Percentiles rank a stretch among this genome's conserved stretches.
Evolutionary conservation across 2,797 vertebrate species (phyloP).

Genomic region (Hydrophis major): DNA sequence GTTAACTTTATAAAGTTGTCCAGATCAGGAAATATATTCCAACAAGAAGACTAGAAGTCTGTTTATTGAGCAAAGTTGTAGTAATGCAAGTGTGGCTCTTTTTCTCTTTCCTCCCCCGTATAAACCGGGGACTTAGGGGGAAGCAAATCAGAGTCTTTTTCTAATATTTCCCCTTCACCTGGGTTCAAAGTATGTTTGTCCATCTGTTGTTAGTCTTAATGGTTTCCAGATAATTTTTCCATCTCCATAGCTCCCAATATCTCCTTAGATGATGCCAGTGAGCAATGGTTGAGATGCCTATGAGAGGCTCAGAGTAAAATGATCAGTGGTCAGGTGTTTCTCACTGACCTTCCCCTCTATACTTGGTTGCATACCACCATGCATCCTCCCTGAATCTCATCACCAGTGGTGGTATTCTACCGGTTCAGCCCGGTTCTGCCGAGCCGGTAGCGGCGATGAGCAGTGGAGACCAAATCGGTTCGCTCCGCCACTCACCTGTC

Average conservation of each 20-base stretch:
- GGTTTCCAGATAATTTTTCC: neutral
- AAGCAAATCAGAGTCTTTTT: neutral
- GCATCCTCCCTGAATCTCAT: neutral
- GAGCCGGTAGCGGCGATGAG: too few species aligned
- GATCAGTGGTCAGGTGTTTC: neutral
- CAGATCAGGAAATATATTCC: neutral
- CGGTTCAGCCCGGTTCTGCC: too few species aligned
- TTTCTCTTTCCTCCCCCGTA: neutral
- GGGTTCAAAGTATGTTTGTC: neutral
- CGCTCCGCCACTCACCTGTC: too few species aligned
- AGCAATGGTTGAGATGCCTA: neutral
- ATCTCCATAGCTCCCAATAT: neutral
- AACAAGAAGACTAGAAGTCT: neutral
- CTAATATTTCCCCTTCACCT: neutral
- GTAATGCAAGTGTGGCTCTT: neutral
- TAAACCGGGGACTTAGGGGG: neutral
- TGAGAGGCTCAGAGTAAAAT: neutral
- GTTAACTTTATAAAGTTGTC: neutral
- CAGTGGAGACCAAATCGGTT: too few species aligned
- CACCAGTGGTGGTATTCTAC: too few species aligned
- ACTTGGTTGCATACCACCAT: neutral
- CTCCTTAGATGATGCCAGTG: neutral
- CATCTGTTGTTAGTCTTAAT: neutral
- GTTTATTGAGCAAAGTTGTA: neutral
- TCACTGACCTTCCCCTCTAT: neutral